Conservation (phyloP, 2,113 vertebrate genomes). For the Nannobrachium achirus region DNA sequence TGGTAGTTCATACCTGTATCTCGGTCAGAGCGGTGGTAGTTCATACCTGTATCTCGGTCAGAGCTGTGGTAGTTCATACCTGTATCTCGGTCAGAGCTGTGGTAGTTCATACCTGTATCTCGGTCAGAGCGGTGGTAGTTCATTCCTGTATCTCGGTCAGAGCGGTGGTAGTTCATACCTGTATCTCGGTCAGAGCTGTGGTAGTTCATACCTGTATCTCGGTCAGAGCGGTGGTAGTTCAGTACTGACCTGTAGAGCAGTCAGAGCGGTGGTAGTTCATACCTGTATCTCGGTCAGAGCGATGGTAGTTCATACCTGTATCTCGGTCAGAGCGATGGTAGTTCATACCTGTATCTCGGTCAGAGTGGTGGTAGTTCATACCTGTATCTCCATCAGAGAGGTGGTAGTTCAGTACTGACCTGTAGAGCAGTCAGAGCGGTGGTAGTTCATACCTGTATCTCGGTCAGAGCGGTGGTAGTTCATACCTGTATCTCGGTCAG, state of each 20-base stretch:
- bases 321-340: conserved; percentile 65
- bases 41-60: no score
- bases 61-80: conserved; percentile 63
- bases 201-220: no score
- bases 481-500: no score
- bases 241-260: no score
- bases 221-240: conserved; percentile 63
- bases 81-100: conserved; percentile 70
- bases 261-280: conserved; percentile 65
- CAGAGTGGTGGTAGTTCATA: conserved; percentile 63
- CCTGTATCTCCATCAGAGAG: no score
- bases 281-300: no score
- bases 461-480: conserved; percentile 64
- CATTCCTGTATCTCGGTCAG: no score
- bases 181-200: conserved; percentile 70
- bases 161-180: conserved; percentile 63
- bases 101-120: no score
- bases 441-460: no score
- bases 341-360: no score
- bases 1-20: conserved; percentile 60
- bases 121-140: conserved; percentile 64
- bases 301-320: conserved; percentile 61
- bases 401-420: conserved; percentile 60
- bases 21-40: conserved; percentile 65
- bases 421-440: conserved; percentile 70